Conservation (phyloP, 2,797 vertebrate species). For the Catostomus latipinnis region DNA sequence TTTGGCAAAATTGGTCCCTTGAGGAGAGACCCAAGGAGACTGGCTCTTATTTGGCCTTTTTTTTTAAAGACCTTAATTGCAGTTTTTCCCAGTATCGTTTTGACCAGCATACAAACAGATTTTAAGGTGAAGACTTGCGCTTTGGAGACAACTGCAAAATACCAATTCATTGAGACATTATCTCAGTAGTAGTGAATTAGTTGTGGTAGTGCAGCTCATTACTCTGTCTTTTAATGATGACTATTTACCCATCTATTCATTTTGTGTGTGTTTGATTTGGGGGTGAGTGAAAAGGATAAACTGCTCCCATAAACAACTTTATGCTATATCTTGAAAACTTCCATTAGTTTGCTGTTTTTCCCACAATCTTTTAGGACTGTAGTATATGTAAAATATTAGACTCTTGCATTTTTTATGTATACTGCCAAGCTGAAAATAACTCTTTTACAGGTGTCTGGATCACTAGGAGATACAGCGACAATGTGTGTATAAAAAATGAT, state of each 20-base stretch:
- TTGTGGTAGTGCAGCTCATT: too few species aligned
- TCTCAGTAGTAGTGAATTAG: too few species aligned
- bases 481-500: not conserved
- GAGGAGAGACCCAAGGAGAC: not conserved
- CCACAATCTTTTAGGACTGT: not conserved
- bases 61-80: not conserved
- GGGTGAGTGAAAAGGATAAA: not conserved
- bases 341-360: not conserved
- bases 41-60: not conserved
- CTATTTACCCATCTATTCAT: not conserved
- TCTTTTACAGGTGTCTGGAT: conserved; percentile 14
- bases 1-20: not conserved
- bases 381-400: not conserved
- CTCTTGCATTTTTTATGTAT: not conserved
- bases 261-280: not conserved
- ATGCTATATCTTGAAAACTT: not conserved
- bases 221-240: too few species aligned
- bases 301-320: not conserved
- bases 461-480: too few species aligned
- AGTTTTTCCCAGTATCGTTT: not conserved
- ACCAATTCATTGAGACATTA: not conserved
- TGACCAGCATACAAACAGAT: not conserved
- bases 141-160: not conserved
- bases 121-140: not conserved
- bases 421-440: not conserved